Percentiles rank a stretch among this genome's conserved stretches.
Evolutionary conservation across 2,113 vertebrate species (phyloP).

Genomic region (Dromaius novaehollandiae): DNA sequence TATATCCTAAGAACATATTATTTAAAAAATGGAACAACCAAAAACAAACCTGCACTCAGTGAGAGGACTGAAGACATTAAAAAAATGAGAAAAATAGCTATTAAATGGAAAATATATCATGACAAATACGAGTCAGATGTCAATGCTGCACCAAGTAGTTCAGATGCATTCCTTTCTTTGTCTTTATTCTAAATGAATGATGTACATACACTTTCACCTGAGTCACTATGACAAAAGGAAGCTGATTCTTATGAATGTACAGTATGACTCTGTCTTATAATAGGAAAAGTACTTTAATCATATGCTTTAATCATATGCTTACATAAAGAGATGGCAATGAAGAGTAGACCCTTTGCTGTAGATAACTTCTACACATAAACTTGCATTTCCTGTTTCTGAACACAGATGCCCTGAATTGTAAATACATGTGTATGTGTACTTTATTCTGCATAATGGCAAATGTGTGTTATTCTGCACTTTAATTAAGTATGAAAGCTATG

Average conservation of each 20-base stretch:
- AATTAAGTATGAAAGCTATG: background rate
- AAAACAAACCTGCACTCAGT: background rate
- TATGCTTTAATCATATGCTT: rapidly evolving
- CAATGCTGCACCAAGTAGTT: background rate
- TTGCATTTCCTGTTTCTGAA: background rate
- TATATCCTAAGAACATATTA: background rate
- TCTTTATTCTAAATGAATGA: background rate
- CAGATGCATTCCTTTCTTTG: background rate
- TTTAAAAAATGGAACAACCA: background rate
- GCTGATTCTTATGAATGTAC: background rate
- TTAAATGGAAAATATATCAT: background rate
- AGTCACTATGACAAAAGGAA: background rate
- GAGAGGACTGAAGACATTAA: background rate
- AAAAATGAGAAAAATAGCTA: background rate
- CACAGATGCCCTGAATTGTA: background rate
- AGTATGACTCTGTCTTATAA: background rate
- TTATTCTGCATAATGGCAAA: background rate
- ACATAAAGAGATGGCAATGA: background rate
- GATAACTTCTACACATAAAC: background rate
- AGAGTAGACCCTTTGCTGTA: background rate
- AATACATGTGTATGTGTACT: background rate
- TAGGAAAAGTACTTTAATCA: background rate
- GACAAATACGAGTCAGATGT: background rate
- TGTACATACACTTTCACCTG: background rate
- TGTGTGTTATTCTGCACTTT: background rate